A percentile compares a stretch with the other conserved stretches of the same genome.
phyloP scores from a whole-genome alignment of 2,888 invertebrate genomes.

The Andrena haemorrhoa region DNA sequence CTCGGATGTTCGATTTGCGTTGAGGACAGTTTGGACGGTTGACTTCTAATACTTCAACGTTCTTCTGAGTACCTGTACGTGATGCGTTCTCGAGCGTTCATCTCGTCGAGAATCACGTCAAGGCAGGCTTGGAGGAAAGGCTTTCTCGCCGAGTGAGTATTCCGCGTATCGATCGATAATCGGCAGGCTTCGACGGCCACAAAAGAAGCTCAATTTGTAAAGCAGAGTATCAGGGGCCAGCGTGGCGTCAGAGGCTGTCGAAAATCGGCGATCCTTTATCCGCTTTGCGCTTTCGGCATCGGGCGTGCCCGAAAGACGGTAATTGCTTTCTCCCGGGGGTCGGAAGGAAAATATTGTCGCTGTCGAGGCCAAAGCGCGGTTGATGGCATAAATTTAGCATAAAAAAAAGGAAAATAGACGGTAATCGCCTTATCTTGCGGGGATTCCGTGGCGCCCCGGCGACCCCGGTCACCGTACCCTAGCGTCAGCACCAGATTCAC shows the following conservation, averaged over 20 bases:
- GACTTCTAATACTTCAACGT: no score
- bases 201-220: conserved; percentile 35
- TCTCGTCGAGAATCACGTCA: no score
- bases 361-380: conserved; percentile 65
- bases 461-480: background rate
- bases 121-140: background rate
- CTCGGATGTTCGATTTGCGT: no score
- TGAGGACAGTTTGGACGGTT: no score
- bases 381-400: conserved; percentile 82
- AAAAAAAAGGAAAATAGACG: conserved; percentile 82
- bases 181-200: background rate
- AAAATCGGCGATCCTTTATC: conserved; percentile 64
- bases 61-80: no score
- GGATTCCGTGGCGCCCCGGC: conserved; percentile 62
- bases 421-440: conserved; percentile 82
- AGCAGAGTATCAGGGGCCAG: conserved; percentile 3
- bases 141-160: background rate
- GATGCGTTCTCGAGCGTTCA: no score
- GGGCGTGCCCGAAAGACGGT: conserved; percentile 61
- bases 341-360: conserved; percentile 79
- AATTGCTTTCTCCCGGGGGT: conserved; percentile 71
- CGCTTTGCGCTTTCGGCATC: conserved; percentile 60
- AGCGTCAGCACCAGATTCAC: conserved; percentile 21
- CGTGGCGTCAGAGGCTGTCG: conserved; percentile 26
- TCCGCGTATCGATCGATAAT: conserved; percentile 37